Percentiles rank a stretch among this genome's conserved stretches.
These are phyloP conservation scores for Apostichopus leukothele DNA, from an alignment of 53 echinoderm and acorn worm species.

Conservation along the genomic window DNA sequence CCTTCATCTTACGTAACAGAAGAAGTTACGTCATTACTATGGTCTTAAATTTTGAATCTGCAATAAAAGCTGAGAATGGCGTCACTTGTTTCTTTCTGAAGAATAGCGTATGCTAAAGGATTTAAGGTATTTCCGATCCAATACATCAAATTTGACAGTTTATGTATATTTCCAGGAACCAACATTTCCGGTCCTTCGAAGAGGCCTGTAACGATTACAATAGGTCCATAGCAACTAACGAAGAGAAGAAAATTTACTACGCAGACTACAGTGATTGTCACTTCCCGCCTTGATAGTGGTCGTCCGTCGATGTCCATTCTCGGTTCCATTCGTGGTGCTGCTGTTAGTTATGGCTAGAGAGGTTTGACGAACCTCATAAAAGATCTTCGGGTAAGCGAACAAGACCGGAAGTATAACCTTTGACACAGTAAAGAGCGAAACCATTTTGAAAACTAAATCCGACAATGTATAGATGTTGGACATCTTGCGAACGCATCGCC, in stretches of 20 bases:
- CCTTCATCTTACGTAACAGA: too few species aligned
- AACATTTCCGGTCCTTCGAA: neutral
- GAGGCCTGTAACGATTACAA: neutral
- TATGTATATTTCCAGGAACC: conserved; percentile 8
- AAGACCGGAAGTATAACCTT: conserved; percentile 5
- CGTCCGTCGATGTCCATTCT: neutral
- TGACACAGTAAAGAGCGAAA: neutral
- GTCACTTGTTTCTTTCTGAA: conserved; percentile 13
- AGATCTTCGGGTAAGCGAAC: conserved; percentile 17
- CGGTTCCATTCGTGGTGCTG: neutral
- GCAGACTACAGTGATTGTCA: neutral
- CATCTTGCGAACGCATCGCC: neutral
- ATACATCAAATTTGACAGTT: conserved; percentile 24
- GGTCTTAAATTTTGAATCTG: neutral
- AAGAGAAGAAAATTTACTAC: conserved; percentile 4
- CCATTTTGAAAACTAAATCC: neutral
- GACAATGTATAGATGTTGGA: neutral
- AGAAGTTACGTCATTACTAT: too few species aligned
- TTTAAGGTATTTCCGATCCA: conserved; percentile 39
- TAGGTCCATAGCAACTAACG: conserved; percentile 34
- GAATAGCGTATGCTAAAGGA: conserved; percentile 14
- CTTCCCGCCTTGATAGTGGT: conserved; percentile 6
- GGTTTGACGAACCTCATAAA: conserved; percentile 27
- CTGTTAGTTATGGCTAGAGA: neutral
- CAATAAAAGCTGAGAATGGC: neutral